Percentiles rank a stretch among this genome's conserved stretches.
Conservation (phyloP, 2,888 invertebrate genomes). For the Brenthis hecate region DNA sequence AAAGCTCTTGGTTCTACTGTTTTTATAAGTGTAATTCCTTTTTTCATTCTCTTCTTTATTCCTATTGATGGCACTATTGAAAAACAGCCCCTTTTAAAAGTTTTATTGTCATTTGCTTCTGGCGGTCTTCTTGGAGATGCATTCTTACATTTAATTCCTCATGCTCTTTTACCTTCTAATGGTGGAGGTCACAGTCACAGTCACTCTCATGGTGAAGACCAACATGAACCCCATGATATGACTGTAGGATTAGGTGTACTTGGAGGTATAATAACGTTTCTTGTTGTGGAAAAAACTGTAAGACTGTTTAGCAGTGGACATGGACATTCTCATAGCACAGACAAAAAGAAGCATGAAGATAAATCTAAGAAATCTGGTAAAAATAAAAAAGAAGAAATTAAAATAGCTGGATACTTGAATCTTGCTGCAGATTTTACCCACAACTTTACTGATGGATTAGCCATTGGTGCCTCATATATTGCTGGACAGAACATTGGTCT, state of each 20-base stretch:
- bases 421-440: constrained; percentile 99
- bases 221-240: constrained; percentile 87
- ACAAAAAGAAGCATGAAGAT: constrained; percentile 70
- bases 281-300: constrained; percentile 96
- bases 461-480: constrained; percentile 98
- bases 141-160: constrained; percentile 98
- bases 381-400: constrained; percentile 72
- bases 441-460: constrained; percentile 99
- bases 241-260: constrained; percentile 97
- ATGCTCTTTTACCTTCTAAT: constrained; percentile 85
- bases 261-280: constrained; percentile 94
- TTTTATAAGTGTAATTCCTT: constrained; percentile 97
- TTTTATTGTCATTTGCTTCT: constrained; percentile 95
- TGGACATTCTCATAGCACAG: constrained; percentile 86
- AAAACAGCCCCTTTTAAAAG: constrained; percentile 93
- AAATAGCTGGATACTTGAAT: constrained; percentile 92
- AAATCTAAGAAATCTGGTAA: constrained; percentile 65
- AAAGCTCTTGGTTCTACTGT: constrained; percentile 95
- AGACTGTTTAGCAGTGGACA: constrained; percentile 92
- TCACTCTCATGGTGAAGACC: constrained; percentile 77
- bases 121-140: constrained; percentile 99
- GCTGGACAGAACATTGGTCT: constrained; percentile 94
- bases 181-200: constrained; percentile 74
- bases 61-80: constrained; percentile 93
- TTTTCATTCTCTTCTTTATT: constrained; percentile 95